Conservation (phyloP, 2,113 vertebrate genomes). For the Ginglymostoma cirratum region DNA sequence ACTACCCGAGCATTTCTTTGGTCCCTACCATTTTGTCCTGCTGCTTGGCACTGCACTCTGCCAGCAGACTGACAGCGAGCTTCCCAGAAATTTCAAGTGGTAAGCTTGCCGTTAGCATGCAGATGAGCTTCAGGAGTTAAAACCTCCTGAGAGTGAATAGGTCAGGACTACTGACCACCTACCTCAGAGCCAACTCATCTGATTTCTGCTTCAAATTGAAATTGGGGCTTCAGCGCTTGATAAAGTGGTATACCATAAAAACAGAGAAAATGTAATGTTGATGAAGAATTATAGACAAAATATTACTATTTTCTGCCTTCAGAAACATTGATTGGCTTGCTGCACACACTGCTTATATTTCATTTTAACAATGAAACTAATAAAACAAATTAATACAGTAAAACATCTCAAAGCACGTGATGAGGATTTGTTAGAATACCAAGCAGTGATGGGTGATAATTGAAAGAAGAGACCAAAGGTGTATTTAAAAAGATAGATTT, state of each 20-base stretch:
- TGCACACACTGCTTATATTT: background rate
- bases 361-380: background rate
- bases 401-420: background rate
- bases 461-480: background rate
- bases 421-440: background rate
- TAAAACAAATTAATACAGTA: background rate
- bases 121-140: background rate
- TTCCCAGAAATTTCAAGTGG: background rate
- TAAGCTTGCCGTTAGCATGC: background rate
- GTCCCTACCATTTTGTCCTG: background rate
- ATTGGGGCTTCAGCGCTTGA: background rate
- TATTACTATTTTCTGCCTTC: background rate
- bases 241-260: background rate
- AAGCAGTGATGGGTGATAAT: background rate
- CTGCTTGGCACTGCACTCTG: background rate
- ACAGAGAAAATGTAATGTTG: background rate
- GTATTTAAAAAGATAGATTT: background rate
- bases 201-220: background rate
- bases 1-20: background rate
- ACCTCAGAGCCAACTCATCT: background rate
- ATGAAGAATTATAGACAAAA: background rate
- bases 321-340: background rate
- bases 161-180: background rate
- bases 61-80: background rate
- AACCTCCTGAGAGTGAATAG: background rate